Base-by-base conservation (phyloP, 2,797 vertebrate genomes). In the Lacerta bilineata region DNA sequence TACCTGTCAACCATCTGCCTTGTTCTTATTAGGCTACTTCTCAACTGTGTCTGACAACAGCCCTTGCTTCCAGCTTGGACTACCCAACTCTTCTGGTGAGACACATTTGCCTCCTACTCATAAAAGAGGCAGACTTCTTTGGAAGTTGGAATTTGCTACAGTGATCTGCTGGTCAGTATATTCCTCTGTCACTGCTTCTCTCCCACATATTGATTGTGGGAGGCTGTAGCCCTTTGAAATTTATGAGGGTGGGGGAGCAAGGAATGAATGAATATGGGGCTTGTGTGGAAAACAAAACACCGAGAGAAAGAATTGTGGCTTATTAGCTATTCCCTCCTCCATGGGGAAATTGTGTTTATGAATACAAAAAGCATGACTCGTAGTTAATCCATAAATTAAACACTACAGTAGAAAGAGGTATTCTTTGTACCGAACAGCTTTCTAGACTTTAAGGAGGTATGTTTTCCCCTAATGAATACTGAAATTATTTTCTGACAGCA, bases 341-440 rank as follows among this genome's bases (percentile, higher is more conserved):
- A 46, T 78, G 29, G 41, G 20, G 61, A 68, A 77, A 78, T 76
- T 41, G 29, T 76, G 66, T 66, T 85, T 85, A 78, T 46, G 75
- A 78, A 66, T 78, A 85, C 29, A 13, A 33, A 61, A 77, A 43
- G 61, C 43, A 78, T 66, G 59, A 75, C 33, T 29, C 71, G 50
- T 61, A 77, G 39, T 85, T 46, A 85, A 66, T 77, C 11, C 41
- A 85, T 43, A 86, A 78, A 78, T 78, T 78, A 86, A 78, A 78
- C n/a, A 86, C 8, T 46, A 39, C 33, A 75, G 25, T 43, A 33
- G 20, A 61, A 84, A 75, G 39, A 78, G 11, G 13, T 71, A 64
- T 66, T 64, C 39, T 84, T 85, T 76, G 20, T 64, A 29, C 7
- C 20, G 25, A 64, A 64, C 50, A 75, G 6, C 25, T 41, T n/a